phyloP scores from a whole-genome alignment of 2,113 vertebrate species.

The Rhea americana region DNA sequence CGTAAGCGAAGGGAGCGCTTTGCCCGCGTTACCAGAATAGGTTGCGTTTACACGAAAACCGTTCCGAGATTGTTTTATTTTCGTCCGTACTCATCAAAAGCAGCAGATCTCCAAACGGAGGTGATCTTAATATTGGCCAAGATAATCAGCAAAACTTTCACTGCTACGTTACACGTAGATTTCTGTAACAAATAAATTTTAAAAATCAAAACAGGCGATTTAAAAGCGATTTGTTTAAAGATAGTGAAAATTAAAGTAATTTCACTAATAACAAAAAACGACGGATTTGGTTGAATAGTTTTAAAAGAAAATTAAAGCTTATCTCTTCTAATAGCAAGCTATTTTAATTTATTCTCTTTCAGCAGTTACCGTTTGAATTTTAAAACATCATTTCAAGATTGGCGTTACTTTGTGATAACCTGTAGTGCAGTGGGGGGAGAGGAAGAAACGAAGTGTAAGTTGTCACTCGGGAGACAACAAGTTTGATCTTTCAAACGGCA shows the following conservation, averaged over 20 bases:
- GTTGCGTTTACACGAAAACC: fast-evolving
- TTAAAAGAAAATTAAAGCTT: neutral
- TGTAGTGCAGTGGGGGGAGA: neutral
- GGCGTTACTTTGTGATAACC: neutral
- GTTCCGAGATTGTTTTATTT: fast-evolving
- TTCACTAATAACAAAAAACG: neutral
- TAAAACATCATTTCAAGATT: neutral
- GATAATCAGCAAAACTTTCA: neutral
- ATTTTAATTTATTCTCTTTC: neutral
- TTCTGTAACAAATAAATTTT: neutral
- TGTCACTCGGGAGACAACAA: neutral
- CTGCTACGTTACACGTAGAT: neutral
- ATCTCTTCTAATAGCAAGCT: neutral
- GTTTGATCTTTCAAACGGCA: neutral
- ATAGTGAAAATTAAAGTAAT: neutral
- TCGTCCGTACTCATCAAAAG: neutral
- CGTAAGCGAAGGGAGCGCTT: neutral
- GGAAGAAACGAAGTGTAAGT: neutral
- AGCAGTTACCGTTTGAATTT: neutral
- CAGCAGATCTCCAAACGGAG: neutral
- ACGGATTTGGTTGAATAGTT: neutral
- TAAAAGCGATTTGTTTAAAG: neutral
- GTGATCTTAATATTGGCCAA: neutral
- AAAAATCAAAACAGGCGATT: neutral
- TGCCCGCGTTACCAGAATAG: fast-evolving